Evolutionary conservation across 2,888 invertebrate genomes (phyloP), one percentile per base, ranked within the genome.

Genomic region (Gymnocheta viridis): DNA sequence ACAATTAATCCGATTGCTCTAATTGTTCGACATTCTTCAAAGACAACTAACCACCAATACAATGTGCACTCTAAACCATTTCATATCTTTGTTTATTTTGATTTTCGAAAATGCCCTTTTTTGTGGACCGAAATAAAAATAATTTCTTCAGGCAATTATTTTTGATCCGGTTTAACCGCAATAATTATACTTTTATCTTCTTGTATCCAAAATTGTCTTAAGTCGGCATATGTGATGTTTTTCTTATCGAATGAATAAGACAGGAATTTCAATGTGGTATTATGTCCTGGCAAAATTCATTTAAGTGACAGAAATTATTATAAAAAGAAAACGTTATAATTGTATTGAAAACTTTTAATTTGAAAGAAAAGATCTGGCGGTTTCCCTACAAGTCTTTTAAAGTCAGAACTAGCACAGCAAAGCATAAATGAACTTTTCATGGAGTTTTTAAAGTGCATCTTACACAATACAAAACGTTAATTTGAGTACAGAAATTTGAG

Each of bases 101-200:
- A 56, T 78, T 66, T 70, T 67, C 7, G 10, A 47, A 49, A 47
- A 60, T 19, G 41, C 32, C 27, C 4, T 56, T 64, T 14, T 29
- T 69, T 79, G 10, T 47, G 29, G 29, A 49, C 51, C 44, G 14
- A 32, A 29, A 64, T 47, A 54, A 29, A n/a, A 35, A 35, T 44
- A 58, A 70, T 62, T 82, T 81, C 85, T 85, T 78, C 32, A 19
- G 72, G 85, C 84, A 85, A 85, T 85, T 85, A 84, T 80, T 81
- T 67, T 72, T 73, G 82, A 86, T 85, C 86, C 84, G 82, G 58
- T 85, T 86, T 81, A 85, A 82, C 85, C 85, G 69, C 86, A 86
- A 85, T 77, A 81, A 81, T 86, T 86, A 76, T 60, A 44, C 54
- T 69, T 62, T 86, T 72, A 80, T 84, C 80, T 77, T 77, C 80